Conservation (phyloP, 2,797 vertebrate species). For the Scyliorhinus canicula region DNA sequence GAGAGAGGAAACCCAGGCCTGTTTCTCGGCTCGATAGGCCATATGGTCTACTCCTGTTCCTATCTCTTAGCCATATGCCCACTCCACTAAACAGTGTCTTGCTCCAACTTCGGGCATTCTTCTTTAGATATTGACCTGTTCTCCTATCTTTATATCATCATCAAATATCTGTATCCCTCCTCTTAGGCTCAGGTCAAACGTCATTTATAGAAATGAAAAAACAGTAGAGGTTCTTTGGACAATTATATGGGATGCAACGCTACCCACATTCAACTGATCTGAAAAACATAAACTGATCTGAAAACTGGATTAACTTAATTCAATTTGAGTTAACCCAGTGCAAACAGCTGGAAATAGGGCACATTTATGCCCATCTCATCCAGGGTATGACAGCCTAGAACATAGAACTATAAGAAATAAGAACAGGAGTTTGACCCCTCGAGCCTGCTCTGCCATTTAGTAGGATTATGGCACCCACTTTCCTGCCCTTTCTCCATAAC, state of each 20-base stretch:
- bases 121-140: background rate
- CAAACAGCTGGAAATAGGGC: background rate
- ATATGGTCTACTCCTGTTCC: background rate
- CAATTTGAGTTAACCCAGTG: background rate
- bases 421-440: too few relatives aligned
- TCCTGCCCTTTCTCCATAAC: too few relatives aligned
- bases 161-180: background rate
- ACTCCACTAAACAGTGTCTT: background rate
- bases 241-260: background rate
- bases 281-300: background rate
- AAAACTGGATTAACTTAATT: too few relatives aligned
- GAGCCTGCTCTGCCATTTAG: too few relatives aligned
- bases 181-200: background rate
- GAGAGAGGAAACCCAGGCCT: background rate
- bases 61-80: background rate
- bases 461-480: too few relatives aligned
- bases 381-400: background rate
- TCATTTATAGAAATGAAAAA: background rate
- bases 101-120: too few relatives aligned
- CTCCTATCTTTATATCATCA: background rate
- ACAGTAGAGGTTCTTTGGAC: background rate
- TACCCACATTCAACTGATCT: background rate
- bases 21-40: background rate
- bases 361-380: background rate
- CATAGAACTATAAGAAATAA: too few relatives aligned